These are phyloP conservation scores for Callionymus lyra DNA, from an alignment of 2,113 vertebrate genomes.

Conservation along the genomic window DNA sequence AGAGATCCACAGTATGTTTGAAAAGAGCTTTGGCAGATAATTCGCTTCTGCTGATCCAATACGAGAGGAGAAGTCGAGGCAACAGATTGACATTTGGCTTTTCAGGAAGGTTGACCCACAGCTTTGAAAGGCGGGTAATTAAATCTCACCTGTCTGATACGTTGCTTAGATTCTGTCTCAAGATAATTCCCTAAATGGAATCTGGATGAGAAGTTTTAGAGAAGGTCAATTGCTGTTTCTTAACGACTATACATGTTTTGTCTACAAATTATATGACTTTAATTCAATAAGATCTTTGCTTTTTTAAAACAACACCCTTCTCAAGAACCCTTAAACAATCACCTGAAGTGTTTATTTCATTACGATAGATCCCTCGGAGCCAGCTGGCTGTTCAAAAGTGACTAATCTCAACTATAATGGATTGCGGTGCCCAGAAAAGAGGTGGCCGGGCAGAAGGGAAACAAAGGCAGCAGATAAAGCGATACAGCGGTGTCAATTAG, in stretches of 20 bases:
- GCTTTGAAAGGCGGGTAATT: constrained; percentile 8
- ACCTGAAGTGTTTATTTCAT: constrained; percentile 30
- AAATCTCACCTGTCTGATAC: constrained; percentile 3
- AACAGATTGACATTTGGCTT: constrained; percentile 21
- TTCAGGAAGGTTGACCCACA: constrained; percentile 8
- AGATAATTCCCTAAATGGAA: too few species aligned
- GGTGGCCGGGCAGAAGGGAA: constrained; percentile 16
- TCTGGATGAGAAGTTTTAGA: too few species aligned
- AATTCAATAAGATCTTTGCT: too few species aligned
- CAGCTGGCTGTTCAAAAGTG: constrained; percentile 18
- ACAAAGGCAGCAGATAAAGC: constrained; percentile 37
- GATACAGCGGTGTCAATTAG: constrained; percentile 50
- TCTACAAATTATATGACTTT: too few species aligned
- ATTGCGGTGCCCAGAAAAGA: constrained; percentile 21
- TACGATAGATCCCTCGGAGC: constrained; percentile 20
- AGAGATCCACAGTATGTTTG: background rate
- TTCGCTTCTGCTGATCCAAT: constrained; percentile 13
- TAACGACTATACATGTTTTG: too few species aligned
- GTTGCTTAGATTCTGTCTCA: background rate
- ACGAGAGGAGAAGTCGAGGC: constrained; percentile 9
- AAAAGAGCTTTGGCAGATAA: constrained; percentile 19
- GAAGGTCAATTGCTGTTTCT: too few species aligned
- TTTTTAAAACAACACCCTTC: too few species aligned
- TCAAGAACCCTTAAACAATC: constrained; percentile 16
- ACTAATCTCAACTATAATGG: constrained; percentile 34